Evolutionary conservation across 2,888 invertebrate species (phyloP).

Genomic region (Eubasilissa splendida): DNA sequence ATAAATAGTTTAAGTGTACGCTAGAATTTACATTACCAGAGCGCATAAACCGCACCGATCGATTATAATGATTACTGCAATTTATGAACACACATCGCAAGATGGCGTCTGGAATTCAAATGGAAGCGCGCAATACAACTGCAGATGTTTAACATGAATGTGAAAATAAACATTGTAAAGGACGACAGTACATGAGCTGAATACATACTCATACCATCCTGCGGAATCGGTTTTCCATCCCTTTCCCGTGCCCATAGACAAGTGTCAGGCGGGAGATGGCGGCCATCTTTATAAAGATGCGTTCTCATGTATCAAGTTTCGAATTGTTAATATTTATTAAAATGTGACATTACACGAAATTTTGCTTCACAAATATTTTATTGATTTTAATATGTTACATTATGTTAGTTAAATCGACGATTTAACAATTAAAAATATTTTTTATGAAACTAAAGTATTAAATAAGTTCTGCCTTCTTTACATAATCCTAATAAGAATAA

Average conservation of each 20-base stretch:
- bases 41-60: slow-evolving; percentile 10
- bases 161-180: neutral
- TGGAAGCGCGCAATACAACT: neutral
- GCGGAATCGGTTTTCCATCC: neutral
- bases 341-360: neutral
- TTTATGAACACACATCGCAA: neutral
- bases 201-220: neutral
- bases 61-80: slow-evolving; percentile 13
- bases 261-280: neutral
- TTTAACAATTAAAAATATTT: neutral
- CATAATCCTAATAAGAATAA: too few relatives aligned
- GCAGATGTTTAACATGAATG: neutral
- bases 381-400: too few relatives aligned
- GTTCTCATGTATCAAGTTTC: neutral
- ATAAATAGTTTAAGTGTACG: neutral
- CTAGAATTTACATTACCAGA: neutral
- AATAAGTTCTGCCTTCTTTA: neutral
- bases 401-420: neutral
- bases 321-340: neutral
- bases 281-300: slow-evolving; percentile 15
- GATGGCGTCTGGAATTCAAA: neutral
- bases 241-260: slow-evolving; percentile 9
- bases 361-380: neutral
- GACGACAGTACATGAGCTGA: neutral
- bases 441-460: neutral